These are phyloP conservation scores for Perodicticus potto DNA, from an alignment of 2,797 vertebrate species.

Conservation along the genomic window DNA sequence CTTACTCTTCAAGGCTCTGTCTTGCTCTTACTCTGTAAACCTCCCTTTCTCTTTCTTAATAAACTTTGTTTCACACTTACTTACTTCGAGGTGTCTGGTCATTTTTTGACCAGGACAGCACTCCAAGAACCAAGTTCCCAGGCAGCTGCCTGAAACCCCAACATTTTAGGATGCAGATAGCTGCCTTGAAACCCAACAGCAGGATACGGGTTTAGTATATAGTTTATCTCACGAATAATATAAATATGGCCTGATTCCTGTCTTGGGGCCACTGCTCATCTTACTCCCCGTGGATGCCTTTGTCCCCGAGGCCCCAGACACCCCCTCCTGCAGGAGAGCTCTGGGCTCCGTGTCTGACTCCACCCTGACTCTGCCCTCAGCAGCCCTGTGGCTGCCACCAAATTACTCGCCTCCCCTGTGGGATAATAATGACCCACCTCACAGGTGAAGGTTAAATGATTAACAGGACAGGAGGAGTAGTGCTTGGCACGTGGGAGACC, in stretches of 20 bases:
- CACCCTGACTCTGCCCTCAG: neutral
- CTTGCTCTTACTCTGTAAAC: no score
- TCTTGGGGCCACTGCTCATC: no score
- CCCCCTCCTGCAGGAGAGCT: neutral
- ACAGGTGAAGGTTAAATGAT: neutral
- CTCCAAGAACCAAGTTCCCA: no score
- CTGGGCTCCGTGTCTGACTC: rapidly evolving
- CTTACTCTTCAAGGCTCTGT: no score
- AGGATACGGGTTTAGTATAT: neutral
- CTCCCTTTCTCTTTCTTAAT: no score
- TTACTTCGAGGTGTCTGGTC: no score
- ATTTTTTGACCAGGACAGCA: no score
- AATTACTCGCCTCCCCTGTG: neutral
- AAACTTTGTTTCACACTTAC: no score
- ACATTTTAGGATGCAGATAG: no score
- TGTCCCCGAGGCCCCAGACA: neutral
- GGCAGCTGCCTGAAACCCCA: no score
- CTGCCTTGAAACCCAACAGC: no score
- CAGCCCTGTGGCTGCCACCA: no score
- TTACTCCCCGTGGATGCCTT: neutral
- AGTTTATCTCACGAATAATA: neutral
- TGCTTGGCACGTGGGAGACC: rapidly evolving
- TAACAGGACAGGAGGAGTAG: rapidly evolving
- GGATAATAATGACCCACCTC: neutral
- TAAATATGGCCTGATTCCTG: neutral